A percentile compares a stretch with the other conserved stretches of the same genome.
These are phyloP conservation scores for Pogonophryne albipinna DNA, from an alignment of 2,797 vertebrate species.

Conservation along the genomic window DNA sequence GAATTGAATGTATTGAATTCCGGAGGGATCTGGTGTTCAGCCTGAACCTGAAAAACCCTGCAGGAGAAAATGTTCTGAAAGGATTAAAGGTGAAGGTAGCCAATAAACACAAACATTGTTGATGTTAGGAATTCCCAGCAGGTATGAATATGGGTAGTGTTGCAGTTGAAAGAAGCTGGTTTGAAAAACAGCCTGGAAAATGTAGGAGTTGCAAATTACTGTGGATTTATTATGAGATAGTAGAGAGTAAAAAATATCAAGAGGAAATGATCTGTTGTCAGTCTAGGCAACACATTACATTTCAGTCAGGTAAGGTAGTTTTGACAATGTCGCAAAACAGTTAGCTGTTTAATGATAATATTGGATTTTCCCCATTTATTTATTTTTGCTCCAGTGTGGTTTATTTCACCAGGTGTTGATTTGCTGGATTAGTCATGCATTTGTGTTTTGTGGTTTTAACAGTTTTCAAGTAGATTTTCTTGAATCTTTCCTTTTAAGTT, in stretches of 20 bases:
- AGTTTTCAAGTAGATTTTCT: not conserved
- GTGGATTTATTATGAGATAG: not conserved
- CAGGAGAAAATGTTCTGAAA: not conserved
- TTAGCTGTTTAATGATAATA: too few species aligned
- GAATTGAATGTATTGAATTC: constrained; percentile 30
- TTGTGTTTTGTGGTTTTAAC: not conserved
- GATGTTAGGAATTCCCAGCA: constrained; percentile 5
- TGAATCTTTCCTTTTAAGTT: not conserved
- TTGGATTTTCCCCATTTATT: too few species aligned
- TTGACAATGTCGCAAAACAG: not conserved
- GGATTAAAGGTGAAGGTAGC: constrained; percentile 9
- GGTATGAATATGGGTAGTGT: constrained; percentile 11
- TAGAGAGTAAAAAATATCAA: not conserved
- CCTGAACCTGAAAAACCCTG: not conserved
- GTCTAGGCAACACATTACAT: not conserved
- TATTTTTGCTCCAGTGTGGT: too few species aligned
- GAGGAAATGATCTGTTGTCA: not conserved
- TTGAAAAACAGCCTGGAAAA: constrained; percentile 23
- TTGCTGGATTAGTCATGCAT: not conserved
- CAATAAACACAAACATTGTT: constrained; percentile 3
- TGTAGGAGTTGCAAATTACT: not conserved
- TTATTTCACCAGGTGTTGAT: not conserved
- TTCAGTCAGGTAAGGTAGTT: not conserved
- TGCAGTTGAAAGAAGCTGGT: not conserved
- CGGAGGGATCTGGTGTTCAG: constrained; percentile 34